Evolutionary conservation across 2,113 vertebrate genomes (phyloP), one percentile per base, ranked within the genome.

Genomic region (Planiliza haematocheilus): DNA sequence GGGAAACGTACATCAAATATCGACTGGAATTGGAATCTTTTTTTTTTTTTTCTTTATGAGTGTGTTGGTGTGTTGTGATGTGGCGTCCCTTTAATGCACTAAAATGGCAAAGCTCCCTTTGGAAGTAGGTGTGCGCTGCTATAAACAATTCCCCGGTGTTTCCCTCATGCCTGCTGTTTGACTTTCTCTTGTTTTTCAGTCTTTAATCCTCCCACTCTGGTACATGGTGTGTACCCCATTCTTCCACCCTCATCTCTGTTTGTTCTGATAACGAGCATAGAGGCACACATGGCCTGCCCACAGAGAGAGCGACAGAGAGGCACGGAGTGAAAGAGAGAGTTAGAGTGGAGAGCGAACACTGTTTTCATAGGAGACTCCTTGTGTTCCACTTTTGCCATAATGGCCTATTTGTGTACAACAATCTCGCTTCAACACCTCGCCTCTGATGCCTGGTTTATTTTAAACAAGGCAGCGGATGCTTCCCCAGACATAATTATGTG

Each of bases 391-490:
- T 92, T 86, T 75, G 65, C 68, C 66, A 70, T 88, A 88, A 92
- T 86, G 86, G 85, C 85, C 89, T 90, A 87, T 91, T 92, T 92
- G 83, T 90, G 84, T 84, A 78, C 48, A 7, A 74, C 82, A 83
- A 88, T 88, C 86, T 88, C 80, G 42, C 89, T 83, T 62, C 74
- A 85, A 75, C 86, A 89, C 77, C 75, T 81, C 61, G 74, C 50
- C 86, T 84, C 83, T 88, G 86, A 91, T 79, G 91, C 81, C 82
- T 56, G 87, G 59, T 90, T 90, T 90, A 89, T 92, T 91, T 90
- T 85, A 91, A 92, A 92, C 86, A 89, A 89, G 86, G 82, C 69
- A 73, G 83, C 70, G 65, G 70, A 42, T 38, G 76, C 66, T 74
- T 89, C 74, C 82, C 85, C 74, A 72, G 77, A 75, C 65, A 50